Conservation (phyloP, 2,888 invertebrate genomes). For the Eubasilissa splendida region DNA sequence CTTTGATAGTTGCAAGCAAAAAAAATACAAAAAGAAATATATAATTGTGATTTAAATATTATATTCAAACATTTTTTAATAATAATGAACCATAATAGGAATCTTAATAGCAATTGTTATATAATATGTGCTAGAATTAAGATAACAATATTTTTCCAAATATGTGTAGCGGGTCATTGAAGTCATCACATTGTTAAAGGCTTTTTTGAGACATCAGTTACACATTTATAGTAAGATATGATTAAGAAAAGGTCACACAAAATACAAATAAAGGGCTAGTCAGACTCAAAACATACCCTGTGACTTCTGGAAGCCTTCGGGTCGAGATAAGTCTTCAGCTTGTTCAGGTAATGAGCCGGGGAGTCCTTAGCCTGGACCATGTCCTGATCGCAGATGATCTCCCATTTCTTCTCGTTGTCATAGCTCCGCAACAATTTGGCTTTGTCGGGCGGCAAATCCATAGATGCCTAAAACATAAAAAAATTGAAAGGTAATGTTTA, state of each 20-base stretch:
- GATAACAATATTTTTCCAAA: no score
- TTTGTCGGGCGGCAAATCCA: conserved; percentile 99
- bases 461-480: conserved; percentile 82
- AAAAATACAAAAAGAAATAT: conserved; percentile 38
- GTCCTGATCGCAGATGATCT: conserved; percentile 99
- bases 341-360: conserved; percentile 96
- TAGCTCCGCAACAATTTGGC: conserved; percentile 96
- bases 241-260: no score
- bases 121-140: no score
- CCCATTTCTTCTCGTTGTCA: conserved; percentile 99
- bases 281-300: conserved; percentile 78
- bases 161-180: no score
- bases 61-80: neutral
- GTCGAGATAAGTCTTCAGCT: conserved; percentile 95
- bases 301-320: conserved; percentile 96
- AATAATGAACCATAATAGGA: neutral
- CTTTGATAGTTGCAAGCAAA: conserved; percentile 24
- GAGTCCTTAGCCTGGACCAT: conserved; percentile 99
- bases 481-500: neutral
- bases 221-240: no score
- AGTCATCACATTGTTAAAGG: no score
- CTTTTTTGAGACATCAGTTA: no score
- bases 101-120: no score
- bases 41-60: conserved; percentile 41
- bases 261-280: no score